These are phyloP conservation scores for Porites cylindrica DNA, from an alignment of 92 coral and sea anemone genomes.

Conservation along the genomic window DNA sequence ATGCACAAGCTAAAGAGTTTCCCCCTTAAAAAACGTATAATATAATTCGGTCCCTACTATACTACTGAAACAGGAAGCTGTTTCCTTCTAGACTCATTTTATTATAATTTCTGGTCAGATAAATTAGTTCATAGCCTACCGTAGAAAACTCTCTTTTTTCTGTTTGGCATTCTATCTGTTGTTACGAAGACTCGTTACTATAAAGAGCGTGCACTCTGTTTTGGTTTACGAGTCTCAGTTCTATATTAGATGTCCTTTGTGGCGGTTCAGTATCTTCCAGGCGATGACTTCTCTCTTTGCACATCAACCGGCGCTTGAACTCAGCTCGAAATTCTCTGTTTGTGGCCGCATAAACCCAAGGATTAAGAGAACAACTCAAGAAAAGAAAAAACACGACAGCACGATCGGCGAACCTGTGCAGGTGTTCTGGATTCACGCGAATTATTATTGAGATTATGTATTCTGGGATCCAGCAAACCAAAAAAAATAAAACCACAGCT, in stretches of 20 bases:
- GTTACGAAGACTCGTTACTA: background rate
- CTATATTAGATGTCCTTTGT: background rate
- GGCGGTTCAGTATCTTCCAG: background rate
- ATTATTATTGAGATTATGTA: conserved; percentile 30
- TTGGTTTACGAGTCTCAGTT: background rate
- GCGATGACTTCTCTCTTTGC: background rate
- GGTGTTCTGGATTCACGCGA: conserved; percentile 3
- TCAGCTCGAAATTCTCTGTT: conserved; percentile 20
- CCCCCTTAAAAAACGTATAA: too few relatives aligned
- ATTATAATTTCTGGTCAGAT: too few relatives aligned
- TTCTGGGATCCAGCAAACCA: conserved; percentile 41
- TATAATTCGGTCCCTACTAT: too few relatives aligned
- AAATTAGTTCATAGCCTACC: too few relatives aligned
- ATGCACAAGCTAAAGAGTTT: too few relatives aligned
- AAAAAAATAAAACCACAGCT: conserved; percentile 25
- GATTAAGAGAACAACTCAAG: conserved; percentile 15
- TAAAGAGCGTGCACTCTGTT: too few relatives aligned
- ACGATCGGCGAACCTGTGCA: background rate
- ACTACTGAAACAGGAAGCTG: too few relatives aligned
- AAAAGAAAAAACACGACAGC: conserved; percentile 5
- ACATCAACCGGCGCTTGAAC: conserved; percentile 18
- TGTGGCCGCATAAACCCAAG: conserved; percentile 21
- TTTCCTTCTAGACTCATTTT: too few relatives aligned
- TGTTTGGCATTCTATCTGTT: background rate
- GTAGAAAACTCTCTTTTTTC: background rate